Conservation (phyloP, 2,888 invertebrate genomes). For the Drosophila infuscata region DNA sequence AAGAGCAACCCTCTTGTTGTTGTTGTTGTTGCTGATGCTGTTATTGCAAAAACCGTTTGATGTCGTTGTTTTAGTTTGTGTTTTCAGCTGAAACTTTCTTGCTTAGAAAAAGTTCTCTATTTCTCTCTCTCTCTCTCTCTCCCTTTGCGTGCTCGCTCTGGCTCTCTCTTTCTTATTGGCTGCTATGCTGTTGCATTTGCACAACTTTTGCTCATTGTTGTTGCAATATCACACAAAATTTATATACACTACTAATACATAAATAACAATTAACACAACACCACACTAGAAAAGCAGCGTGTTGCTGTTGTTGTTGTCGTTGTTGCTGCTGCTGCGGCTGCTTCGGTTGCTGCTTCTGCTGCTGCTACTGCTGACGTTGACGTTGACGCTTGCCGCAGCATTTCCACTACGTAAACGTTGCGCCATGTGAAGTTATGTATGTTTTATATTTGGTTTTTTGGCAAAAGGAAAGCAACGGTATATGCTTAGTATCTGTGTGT, state of each 20-base stretch:
- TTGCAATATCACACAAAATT: constrained; percentile 64
- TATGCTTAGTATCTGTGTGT: constrained; percentile 8
- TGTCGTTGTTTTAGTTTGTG: constrained; percentile 66
- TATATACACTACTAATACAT: constrained; percentile 72
- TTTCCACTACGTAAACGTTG: constrained; percentile 49
- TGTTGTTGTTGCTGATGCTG: constrained; percentile 33
- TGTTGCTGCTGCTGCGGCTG: constrained; percentile 31
- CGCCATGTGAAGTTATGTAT: constrained; percentile 49
- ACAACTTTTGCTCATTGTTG: constrained; percentile 56
- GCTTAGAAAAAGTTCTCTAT: constrained; percentile 27
- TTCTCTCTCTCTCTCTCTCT: not conserved
- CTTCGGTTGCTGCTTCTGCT: constrained; percentile 34
- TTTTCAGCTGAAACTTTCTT: constrained; percentile 54
- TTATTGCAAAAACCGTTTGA: constrained; percentile 67
- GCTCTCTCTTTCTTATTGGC: constrained; percentile 24
- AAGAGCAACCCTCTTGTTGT: constrained; percentile 26
- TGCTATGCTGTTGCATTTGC: constrained; percentile 48
- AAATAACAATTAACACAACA: constrained; percentile 75
- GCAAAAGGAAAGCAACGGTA: constrained; percentile 33
- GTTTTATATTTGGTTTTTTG: constrained; percentile 35
- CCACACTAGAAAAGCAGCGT: constrained; percentile 55
- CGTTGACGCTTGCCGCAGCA: constrained; percentile 55
- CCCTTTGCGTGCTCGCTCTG: not conserved
- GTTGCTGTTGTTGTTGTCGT: constrained; percentile 31
- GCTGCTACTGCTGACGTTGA: constrained; percentile 39